Evolutionary conservation across 1,140 invertebrate genomes (phyloP).

Genomic region (Rhynchophorus ferrugineus): DNA sequence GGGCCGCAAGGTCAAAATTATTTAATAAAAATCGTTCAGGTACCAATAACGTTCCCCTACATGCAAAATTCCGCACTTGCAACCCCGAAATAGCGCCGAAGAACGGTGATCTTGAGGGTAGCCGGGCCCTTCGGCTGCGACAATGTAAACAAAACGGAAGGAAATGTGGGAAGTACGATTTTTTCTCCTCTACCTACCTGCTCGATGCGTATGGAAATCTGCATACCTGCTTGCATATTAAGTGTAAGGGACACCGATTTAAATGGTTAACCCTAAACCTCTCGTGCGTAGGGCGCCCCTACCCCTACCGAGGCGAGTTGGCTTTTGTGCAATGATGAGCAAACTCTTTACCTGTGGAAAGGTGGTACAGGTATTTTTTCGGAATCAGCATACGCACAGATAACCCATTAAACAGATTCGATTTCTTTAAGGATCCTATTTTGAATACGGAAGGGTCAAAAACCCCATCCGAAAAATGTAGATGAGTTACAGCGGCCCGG

Average conservation of each 20-base stretch:
- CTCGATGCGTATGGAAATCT: conserved; percentile 41
- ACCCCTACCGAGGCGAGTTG: conserved; percentile 14
- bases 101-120: too few relatives aligned
- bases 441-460: conserved; percentile 38
- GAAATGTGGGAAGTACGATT: conserved; percentile 24
- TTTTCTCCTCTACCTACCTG: conserved; percentile 42
- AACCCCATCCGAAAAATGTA: conserved; percentile 36
- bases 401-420: conserved; percentile 40
- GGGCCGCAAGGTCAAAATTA: conserved; percentile 32
- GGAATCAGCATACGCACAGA: conserved; percentile 29
- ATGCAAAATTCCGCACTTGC: conserved; percentile 24
- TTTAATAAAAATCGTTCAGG: conserved; percentile 32
- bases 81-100: conserved; percentile 9
- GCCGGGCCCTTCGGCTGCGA: too few relatives aligned
- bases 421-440: conserved; percentile 34
- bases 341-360: conserved; percentile 23
- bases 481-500: conserved; percentile 31
- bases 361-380: conserved; percentile 28
- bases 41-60: conserved; percentile 21
- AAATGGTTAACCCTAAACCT: conserved; percentile 25
- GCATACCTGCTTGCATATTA: conserved; percentile 42
- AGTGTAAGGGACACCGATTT: conserved; percentile 40
- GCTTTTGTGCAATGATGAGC: conserved; percentile 16
- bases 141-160: conserved; percentile 21
- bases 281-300: conserved; percentile 8